A percentile compares a stretch with the other conserved stretches of the same genome.
These are phyloP conservation scores for Acipenser ruthenus DNA, from an alignment of 2,797 vertebrate species.

Conservation along the genomic window DNA sequence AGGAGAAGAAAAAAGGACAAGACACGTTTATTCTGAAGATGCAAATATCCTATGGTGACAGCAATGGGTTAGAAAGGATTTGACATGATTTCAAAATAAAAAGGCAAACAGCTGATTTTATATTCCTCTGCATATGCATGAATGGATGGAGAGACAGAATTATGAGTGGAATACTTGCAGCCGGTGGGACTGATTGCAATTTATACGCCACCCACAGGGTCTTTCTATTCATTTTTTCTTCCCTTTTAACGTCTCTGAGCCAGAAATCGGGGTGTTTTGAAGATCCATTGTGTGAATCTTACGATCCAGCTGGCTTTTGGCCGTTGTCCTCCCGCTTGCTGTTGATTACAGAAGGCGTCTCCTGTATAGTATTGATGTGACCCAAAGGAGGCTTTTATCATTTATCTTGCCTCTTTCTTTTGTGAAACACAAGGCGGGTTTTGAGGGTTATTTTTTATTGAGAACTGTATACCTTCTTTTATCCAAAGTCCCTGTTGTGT, in stretches of 20 bases:
- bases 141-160: conserved; percentile 36
- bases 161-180: conserved; percentile 36
- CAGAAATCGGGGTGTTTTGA: conserved; percentile 19
- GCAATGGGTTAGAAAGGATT: conserved; percentile 70
- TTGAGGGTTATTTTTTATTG: neutral
- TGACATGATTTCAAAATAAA: conserved; percentile 67
- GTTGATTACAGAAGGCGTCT: conserved; percentile 12
- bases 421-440: neutral
- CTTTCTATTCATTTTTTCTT: conserved; percentile 15
- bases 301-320: conserved; percentile 18
- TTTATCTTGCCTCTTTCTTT: conserved; percentile 1
- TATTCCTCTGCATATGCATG: conserved; percentile 31
- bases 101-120: conserved; percentile 56
- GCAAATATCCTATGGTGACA: conserved; percentile 53
- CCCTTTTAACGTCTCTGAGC: conserved; percentile 27
- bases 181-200: conserved; percentile 30
- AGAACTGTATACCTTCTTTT: conserved; percentile 6
- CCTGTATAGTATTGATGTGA: conserved; percentile 1
- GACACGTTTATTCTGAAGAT: conserved; percentile 44
- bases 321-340: conserved; percentile 13
- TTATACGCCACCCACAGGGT: conserved; percentile 20
- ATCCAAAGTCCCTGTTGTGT: conserved; percentile 7
- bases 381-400: neutral
- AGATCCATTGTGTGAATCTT: conserved; percentile 28
- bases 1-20: conserved; percentile 39